Evolutionary conservation across 1,140 invertebrate genomes (phyloP).

Genomic region (Zaprionus kolodkinae): DNA sequence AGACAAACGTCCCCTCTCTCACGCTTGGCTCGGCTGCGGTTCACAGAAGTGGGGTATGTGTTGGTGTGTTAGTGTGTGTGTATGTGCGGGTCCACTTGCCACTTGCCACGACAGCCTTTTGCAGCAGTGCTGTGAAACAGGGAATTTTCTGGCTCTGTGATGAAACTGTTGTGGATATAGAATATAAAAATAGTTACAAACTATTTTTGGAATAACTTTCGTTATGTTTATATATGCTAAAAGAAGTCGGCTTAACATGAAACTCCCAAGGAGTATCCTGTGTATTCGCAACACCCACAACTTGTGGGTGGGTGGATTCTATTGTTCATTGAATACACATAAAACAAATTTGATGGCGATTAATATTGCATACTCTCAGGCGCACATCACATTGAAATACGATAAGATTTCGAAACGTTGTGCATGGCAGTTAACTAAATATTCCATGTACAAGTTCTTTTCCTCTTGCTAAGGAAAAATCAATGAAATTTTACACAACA

Average conservation of each 20-base stretch:
- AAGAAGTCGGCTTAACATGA: slow-evolving; percentile 3
- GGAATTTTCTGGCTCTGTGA: slow-evolving; percentile 69
- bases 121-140: slow-evolving; percentile 40
- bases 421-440: not conserved
- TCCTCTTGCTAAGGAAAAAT: slow-evolving; percentile 58
- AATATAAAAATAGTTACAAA: slow-evolving; percentile 71
- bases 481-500: slow-evolving; percentile 75
- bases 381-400: slow-evolving; percentile 2
- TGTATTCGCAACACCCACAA: not conserved
- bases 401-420: not conserved
- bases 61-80: slow-evolving; percentile 45
- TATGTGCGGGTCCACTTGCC: slow-evolving; percentile 73
- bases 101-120: slow-evolving; percentile 79
- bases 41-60: slow-evolving; percentile 42
- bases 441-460: slow-evolving; percentile 31
- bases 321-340: slow-evolving; percentile 17
- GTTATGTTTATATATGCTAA: slow-evolving; percentile 31
- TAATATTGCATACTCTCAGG: slow-evolving; percentile 24
- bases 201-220: slow-evolving; percentile 64
- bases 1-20: slow-evolving; percentile 17
- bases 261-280: not conserved
- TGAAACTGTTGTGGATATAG: slow-evolving; percentile 55
- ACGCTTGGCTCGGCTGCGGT: slow-evolving; percentile 32
- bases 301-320: not conserved
- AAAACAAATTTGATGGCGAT: not conserved